These are phyloP conservation scores for Ditula angustiorana DNA, from an alignment of 2,888 invertebrate species.

Conservation along the genomic window DNA sequence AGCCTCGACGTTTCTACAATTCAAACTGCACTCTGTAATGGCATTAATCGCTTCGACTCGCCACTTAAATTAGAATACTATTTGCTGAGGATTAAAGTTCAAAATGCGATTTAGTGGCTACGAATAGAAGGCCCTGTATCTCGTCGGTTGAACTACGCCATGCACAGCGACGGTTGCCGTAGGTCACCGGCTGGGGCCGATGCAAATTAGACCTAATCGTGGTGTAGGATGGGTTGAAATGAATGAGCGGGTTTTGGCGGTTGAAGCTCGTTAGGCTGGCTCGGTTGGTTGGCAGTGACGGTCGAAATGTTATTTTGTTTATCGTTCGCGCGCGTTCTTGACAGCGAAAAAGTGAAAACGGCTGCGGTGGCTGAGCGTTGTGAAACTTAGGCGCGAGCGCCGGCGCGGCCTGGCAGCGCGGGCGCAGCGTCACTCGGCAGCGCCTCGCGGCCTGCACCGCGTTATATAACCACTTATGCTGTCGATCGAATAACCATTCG, in stretches of 20 bases:
- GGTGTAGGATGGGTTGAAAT: slow-evolving; percentile 57
- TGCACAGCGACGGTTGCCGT: slow-evolving; percentile 57
- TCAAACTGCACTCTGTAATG: slow-evolving; percentile 59
- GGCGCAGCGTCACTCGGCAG: slow-evolving; percentile 49
- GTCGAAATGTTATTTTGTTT: slow-evolving; percentile 84
- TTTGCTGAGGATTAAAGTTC: slow-evolving; percentile 60
- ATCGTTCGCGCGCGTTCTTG: slow-evolving; percentile 83
- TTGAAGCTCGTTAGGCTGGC: slow-evolving; percentile 55
- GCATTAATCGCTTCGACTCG: slow-evolving; percentile 53
- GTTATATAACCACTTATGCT: slow-evolving; percentile 37
- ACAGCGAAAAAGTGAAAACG: slow-evolving; percentile 86
- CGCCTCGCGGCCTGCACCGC: slow-evolving; percentile 46
- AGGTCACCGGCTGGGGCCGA: slow-evolving; percentile 53
- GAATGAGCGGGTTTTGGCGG: slow-evolving; percentile 48
- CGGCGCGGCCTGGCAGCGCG: slow-evolving; percentile 42
- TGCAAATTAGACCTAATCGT: slow-evolving; percentile 65
- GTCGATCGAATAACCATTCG: slow-evolving; percentile 1
- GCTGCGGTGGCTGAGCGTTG: slow-evolving; percentile 77
- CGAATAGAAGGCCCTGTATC: slow-evolving; percentile 67
- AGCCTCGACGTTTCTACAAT: slow-evolving; percentile 83
- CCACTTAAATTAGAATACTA: slow-evolving; percentile 58
- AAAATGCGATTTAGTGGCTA: slow-evolving; percentile 53
- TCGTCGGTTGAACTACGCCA: slow-evolving; percentile 59
- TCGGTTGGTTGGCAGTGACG: slow-evolving; percentile 70
- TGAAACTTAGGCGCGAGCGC: slow-evolving; percentile 75